Base-by-base conservation (phyloP, 2,113 vertebrate species). In the Xenus cinereus region DNA sequence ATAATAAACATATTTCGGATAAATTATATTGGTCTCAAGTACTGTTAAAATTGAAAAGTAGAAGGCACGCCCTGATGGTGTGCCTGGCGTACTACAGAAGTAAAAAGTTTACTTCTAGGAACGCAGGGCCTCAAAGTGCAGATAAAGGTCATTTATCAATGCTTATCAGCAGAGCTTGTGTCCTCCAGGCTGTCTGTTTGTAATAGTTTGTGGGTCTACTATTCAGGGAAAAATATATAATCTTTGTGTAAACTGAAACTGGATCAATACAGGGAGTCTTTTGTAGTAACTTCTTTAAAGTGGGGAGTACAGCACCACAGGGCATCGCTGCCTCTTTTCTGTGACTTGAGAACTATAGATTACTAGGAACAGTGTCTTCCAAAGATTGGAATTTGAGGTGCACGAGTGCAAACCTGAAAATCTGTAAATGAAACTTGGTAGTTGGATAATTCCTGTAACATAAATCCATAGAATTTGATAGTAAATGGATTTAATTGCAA, bases 1-100 rank as follows among this genome's bases (percentile, higher is more conserved):
- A 59, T 87, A 96, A 96, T 96, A 95, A 98, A 87, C 20, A 50
- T 53, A 71, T 60, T 89, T 75, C 33, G 51, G 74, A 67, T 71
- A 60, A 78, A 79, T 71, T 8, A 9, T 53, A 30, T 41, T 72
- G 41, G 80, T 87, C 39, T 41, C 30, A 75, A 93, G 28, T 67
- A 35, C 46, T 68, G 37, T 63, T 91, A 51, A 67, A 76, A 41
- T 35, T 56, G 32, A 57, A 7, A 60, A 64, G 53, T 20, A 30
- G 14, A 93, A 91, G n/a, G 77, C 43, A 57, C 57, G 27, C 41
- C 69, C 77, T 79, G 81, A 69, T 91, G 53, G 30, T 72, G n/a
- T 72, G 43, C 68, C 59, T 74, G 46, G 16, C 32, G 39, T 68
- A 48, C 68, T 90, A 10, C 26, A 19, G 15, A 54, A 68, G 18